Percentiles rank a stretch among this genome's conserved stretches.
Conservation (phyloP, 2,797 vertebrate genomes). For the Syngnathus acus region DNA sequence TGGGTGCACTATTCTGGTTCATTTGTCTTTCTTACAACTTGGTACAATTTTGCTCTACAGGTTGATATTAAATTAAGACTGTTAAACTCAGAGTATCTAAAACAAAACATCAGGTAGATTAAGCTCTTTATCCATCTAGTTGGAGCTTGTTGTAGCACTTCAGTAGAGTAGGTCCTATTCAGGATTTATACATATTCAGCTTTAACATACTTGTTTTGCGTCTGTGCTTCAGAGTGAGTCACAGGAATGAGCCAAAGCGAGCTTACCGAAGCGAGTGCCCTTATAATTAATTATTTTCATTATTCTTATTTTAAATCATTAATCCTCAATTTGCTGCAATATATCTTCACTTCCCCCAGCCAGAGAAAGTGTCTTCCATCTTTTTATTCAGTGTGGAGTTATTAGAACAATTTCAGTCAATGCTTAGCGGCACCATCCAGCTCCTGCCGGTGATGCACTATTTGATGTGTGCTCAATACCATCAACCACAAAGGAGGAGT, state of each 20-base stretch:
- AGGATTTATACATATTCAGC: neutral
- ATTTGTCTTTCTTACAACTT: slow-evolving; percentile 5
- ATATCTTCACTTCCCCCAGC: neutral
- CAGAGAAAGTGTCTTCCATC: slow-evolving; percentile 51
- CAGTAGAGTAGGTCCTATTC: neutral
- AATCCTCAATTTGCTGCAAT: neutral
- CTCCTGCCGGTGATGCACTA: neutral
- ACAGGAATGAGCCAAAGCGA: slow-evolving; percentile 51
- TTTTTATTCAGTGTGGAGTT: slow-evolving; percentile 6
- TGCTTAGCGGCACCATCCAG: neutral
- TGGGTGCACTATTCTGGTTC: slow-evolving; percentile 43
- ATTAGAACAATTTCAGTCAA: slow-evolving; percentile 1
- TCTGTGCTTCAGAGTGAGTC: slow-evolving; percentile 12
- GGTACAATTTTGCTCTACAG: slow-evolving; percentile 1
- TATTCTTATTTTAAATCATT: neutral
- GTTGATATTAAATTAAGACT: slow-evolving; percentile 39
- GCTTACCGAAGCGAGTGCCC: slow-evolving; percentile 14
- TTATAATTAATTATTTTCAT: neutral
- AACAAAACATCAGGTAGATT: slow-evolving; percentile 29
- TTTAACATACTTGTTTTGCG: slow-evolving; percentile 9
- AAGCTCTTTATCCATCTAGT: slow-evolving; percentile 10
- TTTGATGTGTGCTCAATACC: slow-evolving; percentile 30
- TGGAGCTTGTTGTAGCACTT: neutral
- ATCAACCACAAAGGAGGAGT: slow-evolving; percentile 13
- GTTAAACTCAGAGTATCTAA: slow-evolving; percentile 40